A percentile compares a stretch with the other conserved stretches of the same genome.
Evolutionary conservation across 2,113 vertebrate genomes (phyloP).

Genomic region (Laticauda colubrina): DNA sequence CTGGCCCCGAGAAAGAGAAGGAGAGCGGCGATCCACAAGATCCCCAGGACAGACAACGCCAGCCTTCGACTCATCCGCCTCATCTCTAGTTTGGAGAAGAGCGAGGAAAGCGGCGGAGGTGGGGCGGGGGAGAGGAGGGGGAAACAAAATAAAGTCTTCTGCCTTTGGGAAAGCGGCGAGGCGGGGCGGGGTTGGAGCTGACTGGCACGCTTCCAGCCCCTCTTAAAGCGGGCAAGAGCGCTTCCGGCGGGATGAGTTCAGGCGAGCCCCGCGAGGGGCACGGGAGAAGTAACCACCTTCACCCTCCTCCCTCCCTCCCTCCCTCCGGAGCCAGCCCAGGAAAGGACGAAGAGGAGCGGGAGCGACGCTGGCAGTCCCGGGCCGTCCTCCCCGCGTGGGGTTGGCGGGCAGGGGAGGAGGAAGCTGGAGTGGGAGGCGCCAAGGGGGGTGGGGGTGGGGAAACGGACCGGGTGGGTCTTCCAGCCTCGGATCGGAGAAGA

Average conservation of each 20-base stretch:
- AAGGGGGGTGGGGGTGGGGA: not conserved
- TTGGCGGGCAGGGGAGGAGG: not conserved
- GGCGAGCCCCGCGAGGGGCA: not conserved
- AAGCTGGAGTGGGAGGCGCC: slow-evolving; percentile 8
- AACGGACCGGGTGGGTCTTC: not conserved
- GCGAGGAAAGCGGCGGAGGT: not conserved
- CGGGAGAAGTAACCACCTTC: not conserved
- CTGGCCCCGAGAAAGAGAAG: slow-evolving; percentile 70
- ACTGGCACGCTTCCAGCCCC: not conserved
- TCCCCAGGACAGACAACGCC: slow-evolving; percentile 64
- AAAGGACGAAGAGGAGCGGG: not conserved
- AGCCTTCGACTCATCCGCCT: slow-evolving; percentile 67
- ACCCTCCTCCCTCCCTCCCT: not conserved
- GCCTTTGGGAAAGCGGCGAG: slow-evolving; percentile 26
- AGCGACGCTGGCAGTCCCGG: slow-evolving; percentile 40
- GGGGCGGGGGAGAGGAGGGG: too few relatives aligned
- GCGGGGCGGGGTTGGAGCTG: slow-evolving; percentile 20
- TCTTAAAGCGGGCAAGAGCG: not conserved
- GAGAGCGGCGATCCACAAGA: slow-evolving; percentile 71
- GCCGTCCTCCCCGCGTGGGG: slow-evolving; percentile 40
- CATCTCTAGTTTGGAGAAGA: slow-evolving; percentile 42
- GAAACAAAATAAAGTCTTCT: not conserved
- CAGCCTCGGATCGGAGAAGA: not conserved
- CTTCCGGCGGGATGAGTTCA: not conserved
- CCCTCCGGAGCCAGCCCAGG: not conserved